These are phyloP conservation scores for Gandaritis pyraliata DNA, from an alignment of 2,888 invertebrate genomes.

Conservation along the genomic window DNA sequence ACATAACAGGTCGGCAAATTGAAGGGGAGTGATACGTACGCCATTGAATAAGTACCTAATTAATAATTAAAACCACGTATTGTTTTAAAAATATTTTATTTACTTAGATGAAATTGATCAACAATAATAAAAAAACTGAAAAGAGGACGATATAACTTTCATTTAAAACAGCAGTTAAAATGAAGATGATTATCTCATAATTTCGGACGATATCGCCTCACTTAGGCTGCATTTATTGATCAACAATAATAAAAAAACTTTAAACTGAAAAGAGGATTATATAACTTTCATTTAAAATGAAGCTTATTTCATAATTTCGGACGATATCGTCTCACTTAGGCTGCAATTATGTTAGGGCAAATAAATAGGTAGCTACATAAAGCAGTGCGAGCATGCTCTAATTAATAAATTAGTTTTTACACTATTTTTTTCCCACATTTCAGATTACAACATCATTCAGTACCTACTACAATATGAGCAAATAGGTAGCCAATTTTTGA, in stretches of 20 bases:
- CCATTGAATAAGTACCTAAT: background rate
- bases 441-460: too few relatives aligned
- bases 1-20: too few relatives aligned
- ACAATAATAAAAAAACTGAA: constrained; percentile 15
- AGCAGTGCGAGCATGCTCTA: background rate
- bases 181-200: background rate
- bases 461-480: too few relatives aligned
- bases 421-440: background rate
- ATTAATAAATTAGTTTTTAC: background rate
- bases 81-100: constrained; percentile 19
- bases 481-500: too few relatives aligned
- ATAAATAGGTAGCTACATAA: background rate
- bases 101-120: constrained; percentile 16
- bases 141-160: constrained; percentile 1
- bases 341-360: constrained; percentile 7
- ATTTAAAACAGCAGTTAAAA: constrained; percentile 4
- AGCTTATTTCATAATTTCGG: background rate
- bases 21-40: background rate
- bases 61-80: constrained; percentile 3
- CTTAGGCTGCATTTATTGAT: constrained; percentile 11
- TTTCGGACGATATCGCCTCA: constrained; percentile 4
- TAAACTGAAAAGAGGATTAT: background rate
- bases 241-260: constrained; percentile 18
- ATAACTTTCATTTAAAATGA: background rate
- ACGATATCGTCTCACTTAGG: constrained; percentile 1